Percentiles rank a stretch among this genome's conserved stretches.
Evolutionary conservation across 2,797 vertebrate genomes (phyloP).

Genomic region (Peromyscus eremicus): DNA sequence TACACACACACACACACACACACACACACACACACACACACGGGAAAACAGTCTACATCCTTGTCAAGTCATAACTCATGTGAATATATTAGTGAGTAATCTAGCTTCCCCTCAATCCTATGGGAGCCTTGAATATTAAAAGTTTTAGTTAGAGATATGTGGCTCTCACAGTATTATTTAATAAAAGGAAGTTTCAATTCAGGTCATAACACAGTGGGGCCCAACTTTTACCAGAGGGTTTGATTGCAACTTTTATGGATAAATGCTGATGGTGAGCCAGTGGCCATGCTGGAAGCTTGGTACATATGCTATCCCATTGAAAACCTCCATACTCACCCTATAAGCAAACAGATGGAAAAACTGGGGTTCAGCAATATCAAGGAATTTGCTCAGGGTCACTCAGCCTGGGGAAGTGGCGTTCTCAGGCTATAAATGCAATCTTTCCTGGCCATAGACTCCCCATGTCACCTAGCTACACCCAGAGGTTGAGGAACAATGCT

Average conservation of each 20-base stretch:
- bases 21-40: not conserved
- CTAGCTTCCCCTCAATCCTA: not conserved
- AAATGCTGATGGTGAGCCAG: not conserved
- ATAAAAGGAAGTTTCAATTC: not conserved
- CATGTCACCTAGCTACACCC: not conserved
- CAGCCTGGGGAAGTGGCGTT: not conserved
- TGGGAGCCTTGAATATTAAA: not conserved
- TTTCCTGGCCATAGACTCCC: not conserved
- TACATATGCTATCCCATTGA: not conserved
- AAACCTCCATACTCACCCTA: not conserved
- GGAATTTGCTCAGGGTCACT: not conserved
- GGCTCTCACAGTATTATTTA: not conserved
- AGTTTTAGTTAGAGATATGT: not conserved
- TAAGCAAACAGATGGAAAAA: not conserved
- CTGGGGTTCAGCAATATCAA: not conserved
- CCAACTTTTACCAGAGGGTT: not conserved
- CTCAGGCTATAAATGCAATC: not conserved
- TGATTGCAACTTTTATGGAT: not conserved
- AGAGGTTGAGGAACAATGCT: constrained; percentile 44
- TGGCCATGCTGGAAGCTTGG: not conserved
- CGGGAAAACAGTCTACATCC: not conserved
- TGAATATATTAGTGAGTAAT: not conserved
- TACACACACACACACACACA: not conserved
- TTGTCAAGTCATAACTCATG: not conserved
- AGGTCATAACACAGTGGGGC: not conserved